These are phyloP conservation scores for Phaethon lepturus DNA, from an alignment of 2,113 vertebrate species.

Conservation along the genomic window DNA sequence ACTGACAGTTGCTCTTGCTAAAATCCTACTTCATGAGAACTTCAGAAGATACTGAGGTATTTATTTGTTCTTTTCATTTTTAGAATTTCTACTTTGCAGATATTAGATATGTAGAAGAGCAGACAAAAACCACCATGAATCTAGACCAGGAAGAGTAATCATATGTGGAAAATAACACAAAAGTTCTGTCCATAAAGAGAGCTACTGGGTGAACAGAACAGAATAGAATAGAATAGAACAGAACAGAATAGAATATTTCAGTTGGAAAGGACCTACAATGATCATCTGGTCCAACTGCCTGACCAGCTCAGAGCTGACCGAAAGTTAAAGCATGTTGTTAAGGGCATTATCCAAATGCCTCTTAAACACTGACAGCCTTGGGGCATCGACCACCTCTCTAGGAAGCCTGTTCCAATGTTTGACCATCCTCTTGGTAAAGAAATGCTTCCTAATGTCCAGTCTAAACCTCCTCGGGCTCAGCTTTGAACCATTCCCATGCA, in stretches of 20 bases:
- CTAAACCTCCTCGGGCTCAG: not conserved
- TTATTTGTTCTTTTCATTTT: conserved; percentile 12
- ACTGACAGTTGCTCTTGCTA: not conserved
- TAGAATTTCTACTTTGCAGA: not conserved
- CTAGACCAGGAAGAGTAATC: not conserved
- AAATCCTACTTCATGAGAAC: conserved; percentile 45
- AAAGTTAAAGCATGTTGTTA: not conserved
- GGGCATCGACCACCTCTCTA: not conserved
- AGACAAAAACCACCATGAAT: not conserved
- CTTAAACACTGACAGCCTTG: not conserved
- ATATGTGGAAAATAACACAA: fast-evolving
- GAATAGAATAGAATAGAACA: not conserved
- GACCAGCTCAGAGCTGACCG: not conserved
- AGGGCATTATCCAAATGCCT: not conserved
- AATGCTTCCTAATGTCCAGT: not conserved
- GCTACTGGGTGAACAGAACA: not conserved
- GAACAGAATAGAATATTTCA: not conserved
- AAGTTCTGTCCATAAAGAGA: not conserved
- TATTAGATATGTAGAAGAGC: not conserved
- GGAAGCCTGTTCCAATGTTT: not conserved
- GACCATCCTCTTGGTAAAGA: not conserved
- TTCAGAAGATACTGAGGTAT: conserved; percentile 56
- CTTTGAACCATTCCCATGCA: not conserved
- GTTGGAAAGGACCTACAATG: not conserved
- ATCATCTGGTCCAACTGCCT: not conserved